A percentile compares a stretch with the other conserved stretches of the same genome.
These are phyloP conservation scores for Pterois miles DNA, from an alignment of 2,797 vertebrate species.

Conservation along the genomic window DNA sequence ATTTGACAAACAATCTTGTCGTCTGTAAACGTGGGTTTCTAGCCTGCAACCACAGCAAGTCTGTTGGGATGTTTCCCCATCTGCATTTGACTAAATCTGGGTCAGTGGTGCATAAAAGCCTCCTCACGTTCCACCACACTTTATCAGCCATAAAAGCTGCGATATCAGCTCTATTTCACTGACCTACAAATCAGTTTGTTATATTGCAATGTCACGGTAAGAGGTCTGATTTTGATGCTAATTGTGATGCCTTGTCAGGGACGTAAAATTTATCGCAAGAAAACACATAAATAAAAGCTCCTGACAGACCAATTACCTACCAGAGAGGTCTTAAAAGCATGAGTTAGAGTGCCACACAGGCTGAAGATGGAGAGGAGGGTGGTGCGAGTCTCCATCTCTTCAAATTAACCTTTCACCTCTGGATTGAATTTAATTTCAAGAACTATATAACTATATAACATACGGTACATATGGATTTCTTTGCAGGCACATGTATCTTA, in stretches of 20 bases:
- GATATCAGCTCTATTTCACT: constrained; percentile 14
- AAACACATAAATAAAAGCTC: constrained; percentile 29
- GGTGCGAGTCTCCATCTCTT: background rate
- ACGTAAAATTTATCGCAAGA: background rate
- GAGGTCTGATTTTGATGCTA: background rate
- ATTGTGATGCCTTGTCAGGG: constrained; percentile 23
- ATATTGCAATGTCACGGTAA: background rate
- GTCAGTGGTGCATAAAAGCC: constrained; percentile 15
- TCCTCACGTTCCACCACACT: background rate
- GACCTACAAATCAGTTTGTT: constrained; percentile 20
- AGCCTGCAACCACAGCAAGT: background rate
- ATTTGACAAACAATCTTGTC: background rate
- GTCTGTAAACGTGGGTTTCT: background rate
- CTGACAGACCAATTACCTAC: constrained; percentile 35
- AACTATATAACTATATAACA: background rate
- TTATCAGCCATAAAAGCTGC: constrained; percentile 14
- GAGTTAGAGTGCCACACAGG: background rate
- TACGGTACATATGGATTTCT: background rate
- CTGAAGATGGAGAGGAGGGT: background rate
- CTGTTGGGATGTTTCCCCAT: background rate
- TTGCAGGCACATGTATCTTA: background rate
- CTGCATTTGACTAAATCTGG: constrained; percentile 9
- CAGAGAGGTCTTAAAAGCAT: background rate
- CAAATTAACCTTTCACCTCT: constrained; percentile 35
- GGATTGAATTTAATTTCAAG: background rate